Evolutionary conservation across 2,797 vertebrate species (phyloP), one percentile per base, ranked within the genome.

Genomic region (Microctenopoma steveboyesi): DNA sequence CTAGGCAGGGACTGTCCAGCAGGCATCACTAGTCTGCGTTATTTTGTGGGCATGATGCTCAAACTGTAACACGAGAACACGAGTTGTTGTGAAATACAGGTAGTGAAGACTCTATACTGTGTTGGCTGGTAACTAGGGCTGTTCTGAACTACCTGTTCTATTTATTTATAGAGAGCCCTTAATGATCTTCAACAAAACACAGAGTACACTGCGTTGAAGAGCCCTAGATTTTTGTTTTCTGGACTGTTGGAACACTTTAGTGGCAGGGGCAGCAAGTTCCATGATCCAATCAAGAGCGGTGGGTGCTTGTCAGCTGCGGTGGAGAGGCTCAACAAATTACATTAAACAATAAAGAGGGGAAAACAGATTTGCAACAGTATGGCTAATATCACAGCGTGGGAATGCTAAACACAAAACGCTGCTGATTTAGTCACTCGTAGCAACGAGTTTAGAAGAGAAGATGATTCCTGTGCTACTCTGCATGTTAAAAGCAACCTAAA

Each of bases 141-240:
- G 69, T 22, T 69, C 79, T 69, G 79, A 81, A 67, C 82, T 82
- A 83, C 84, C 85, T 71, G 83, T 78, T 72, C 81, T 84, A 40
- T 90, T 88, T 90, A 89, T 90, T 89, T 78, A 84, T 88, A 83
- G 87, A 91, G 89, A 72, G 85, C 84, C 65, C 91, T 92, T 88
- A 88, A 88, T 90, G 85, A 89, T 84, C 72, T 82, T 67, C 85
- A 86, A 72, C 86, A 75, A 62, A 83, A 69, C 86, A 60, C 58
- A n/a, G 83, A 86, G 87, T 43, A 81, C 87, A 59, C 78, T 79
- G 78, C 35, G 72, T 60, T 90, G 87, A 84, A 90, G 89, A 83
- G 89, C 88, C 85, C 86, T 87, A 84, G 76, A 89, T 85, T 66
- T 86, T 59, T 82, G 73, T 86, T 88, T 86, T 80, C 80, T 83